These are phyloP conservation scores for Sebastes steindachneri DNA, from an alignment of 2,797 vertebrate species.

Conservation along the genomic window DNA sequence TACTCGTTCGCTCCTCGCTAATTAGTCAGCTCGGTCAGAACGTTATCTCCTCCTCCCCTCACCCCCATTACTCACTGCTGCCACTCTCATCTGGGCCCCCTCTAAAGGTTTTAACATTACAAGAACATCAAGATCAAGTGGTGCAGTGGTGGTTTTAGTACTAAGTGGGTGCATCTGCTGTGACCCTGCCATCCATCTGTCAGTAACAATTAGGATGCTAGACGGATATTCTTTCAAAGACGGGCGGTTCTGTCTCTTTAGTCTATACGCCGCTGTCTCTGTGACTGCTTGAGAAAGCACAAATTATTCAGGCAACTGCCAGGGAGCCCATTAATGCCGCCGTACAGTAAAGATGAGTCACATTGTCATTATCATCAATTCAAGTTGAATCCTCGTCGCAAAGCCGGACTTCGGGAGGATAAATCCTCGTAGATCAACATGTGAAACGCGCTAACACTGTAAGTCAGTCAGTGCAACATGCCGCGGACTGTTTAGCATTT, in stretches of 20 bases:
- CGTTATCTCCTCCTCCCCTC: slow-evolving; percentile 34
- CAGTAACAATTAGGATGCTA: slow-evolving; percentile 48
- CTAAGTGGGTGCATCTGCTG: slow-evolving; percentile 58
- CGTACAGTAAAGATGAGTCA: slow-evolving; percentile 14
- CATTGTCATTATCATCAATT: slow-evolving; percentile 21
- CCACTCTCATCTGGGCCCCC: slow-evolving; percentile 19
- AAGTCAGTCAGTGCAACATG: neutral
- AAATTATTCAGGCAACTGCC: slow-evolving; percentile 46
- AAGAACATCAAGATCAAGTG: slow-evolving; percentile 46
- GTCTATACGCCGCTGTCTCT: neutral
- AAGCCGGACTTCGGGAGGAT: neutral
- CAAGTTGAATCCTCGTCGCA: slow-evolving; percentile 1
- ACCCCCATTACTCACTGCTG: slow-evolving; percentile 43
- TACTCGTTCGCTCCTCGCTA: slow-evolving; percentile 43
- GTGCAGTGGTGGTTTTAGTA: slow-evolving; percentile 44
- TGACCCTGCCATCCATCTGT: slow-evolving; percentile 50
- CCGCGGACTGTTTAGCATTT: neutral
- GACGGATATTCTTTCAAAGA: slow-evolving; percentile 32
- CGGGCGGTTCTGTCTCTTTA: slow-evolving; percentile 9
- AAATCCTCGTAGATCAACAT: neutral
- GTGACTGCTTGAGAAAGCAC: slow-evolving; percentile 22
- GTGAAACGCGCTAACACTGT: neutral
- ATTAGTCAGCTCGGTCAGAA: slow-evolving; percentile 45
- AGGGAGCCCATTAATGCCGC: slow-evolving; percentile 25
- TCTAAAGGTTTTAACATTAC: slow-evolving; percentile 53